Conservation (phyloP, 2,113 vertebrate species). For the Columba janthina region DNA sequence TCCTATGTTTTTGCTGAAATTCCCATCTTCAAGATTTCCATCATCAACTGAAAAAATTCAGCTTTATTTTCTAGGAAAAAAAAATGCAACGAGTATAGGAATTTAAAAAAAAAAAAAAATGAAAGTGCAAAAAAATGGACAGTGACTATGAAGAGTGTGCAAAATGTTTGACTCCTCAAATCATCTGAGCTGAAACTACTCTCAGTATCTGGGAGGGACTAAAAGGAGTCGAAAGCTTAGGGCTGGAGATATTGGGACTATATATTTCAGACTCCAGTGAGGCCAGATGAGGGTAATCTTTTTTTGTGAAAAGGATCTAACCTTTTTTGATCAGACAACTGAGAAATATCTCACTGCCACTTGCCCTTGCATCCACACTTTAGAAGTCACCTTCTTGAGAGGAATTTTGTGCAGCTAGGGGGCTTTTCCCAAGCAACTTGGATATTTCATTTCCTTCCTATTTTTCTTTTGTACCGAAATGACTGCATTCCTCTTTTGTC, state of each 20-base stretch:
- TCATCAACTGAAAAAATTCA: neutral
- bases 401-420: slow-evolving; percentile 30
- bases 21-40: neutral
- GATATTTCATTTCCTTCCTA: slow-evolving; percentile 53
- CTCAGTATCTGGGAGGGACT: neutral
- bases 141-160: neutral
- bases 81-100: accelerated
- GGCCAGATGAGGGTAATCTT: neutral
- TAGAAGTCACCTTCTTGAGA: slow-evolving; percentile 13
- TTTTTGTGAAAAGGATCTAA: neutral
- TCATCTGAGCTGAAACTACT: neutral
- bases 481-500: slow-evolving; percentile 65
- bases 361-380: neutral
- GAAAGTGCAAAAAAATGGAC: neutral
- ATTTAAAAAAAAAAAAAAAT: neutral
- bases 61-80: neutral
- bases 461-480: slow-evolving; percentile 45
- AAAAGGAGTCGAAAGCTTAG: neutral
- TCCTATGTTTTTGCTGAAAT: neutral
- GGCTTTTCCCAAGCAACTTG: neutral
- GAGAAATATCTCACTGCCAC: neutral
- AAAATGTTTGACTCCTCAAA: neutral
- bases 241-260: neutral
- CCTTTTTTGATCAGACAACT: slow-evolving; percentile 28
- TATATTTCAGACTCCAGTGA: neutral